Conservation (phyloP, 2,888 invertebrate genomes). For the Andricus quercusramuli region DNA sequence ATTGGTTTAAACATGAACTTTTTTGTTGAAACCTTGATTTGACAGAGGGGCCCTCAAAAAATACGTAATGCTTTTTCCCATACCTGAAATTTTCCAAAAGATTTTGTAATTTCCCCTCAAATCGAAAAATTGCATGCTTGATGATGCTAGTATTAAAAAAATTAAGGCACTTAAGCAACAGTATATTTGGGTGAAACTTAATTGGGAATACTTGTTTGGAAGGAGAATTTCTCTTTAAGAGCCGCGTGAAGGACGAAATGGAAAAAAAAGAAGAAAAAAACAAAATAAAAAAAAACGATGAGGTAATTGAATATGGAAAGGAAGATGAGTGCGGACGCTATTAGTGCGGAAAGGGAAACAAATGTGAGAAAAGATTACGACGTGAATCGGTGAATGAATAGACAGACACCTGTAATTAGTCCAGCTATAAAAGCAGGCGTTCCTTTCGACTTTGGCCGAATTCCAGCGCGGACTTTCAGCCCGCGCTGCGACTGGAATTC, state of each 20-base stretch:
- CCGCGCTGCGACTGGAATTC: constrained; percentile 62
- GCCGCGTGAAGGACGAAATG: background rate
- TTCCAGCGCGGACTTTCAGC: constrained; percentile 71
- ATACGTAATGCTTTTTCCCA: too few relatives aligned
- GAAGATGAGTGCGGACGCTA: background rate
- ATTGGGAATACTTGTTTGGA: constrained; percentile 29
- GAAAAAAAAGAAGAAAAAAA: too few relatives aligned
- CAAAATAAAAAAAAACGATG: background rate
- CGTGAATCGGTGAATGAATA: constrained; percentile 35
- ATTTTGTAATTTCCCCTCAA: too few relatives aligned
- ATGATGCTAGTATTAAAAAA: too few relatives aligned
- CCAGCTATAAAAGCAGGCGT: constrained; percentile 47
- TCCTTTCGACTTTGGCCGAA: constrained; percentile 67
- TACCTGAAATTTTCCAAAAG: too few relatives aligned
- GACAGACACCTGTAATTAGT: constrained; percentile 27
- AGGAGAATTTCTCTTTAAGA: constrained; percentile 13
- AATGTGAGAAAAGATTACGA: constrained; percentile 28
- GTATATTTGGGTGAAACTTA: constrained; percentile 16
- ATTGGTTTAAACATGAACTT: too few relatives aligned
- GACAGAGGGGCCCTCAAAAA: too few relatives aligned
- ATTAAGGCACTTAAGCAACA: too few relatives aligned
- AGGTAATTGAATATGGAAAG: constrained; percentile 4
- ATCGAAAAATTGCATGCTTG: too few relatives aligned
- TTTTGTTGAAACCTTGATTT: too few relatives aligned
- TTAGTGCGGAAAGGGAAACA: constrained; percentile 21